Evolutionary conservation across 2,888 invertebrate species (phyloP), one percentile per base, ranked within the genome.

Genomic region (Andrena flavipes): DNA sequence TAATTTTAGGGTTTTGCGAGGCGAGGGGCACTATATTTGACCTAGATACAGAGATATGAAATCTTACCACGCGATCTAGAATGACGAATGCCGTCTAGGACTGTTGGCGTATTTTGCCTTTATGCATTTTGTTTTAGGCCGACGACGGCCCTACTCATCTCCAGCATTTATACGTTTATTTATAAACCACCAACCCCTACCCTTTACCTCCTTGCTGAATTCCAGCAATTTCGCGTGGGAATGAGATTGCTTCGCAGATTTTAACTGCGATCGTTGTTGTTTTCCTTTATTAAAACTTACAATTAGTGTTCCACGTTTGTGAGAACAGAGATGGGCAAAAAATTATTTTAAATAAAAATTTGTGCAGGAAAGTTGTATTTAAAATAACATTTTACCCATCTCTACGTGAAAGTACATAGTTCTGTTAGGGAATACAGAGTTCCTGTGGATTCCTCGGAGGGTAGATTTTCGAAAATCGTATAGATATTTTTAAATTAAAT

Each of bases 31-130:
- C 13, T 51, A 68, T 71, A 62, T 63, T 49, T 72, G 82, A 81
- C 81, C 82, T 26, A 81, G 68, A 84, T 82, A 72, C 59, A 35
- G 54, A 10, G 60, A 80, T 82, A 79, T 76, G 78, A 71, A 76
- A 82, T 84, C 62, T 79, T 65, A 51, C 74, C 70, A 60, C 20
- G 51, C 35, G 71, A 82, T 78, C 71, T 75, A 67, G 70, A 49
- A 8, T 71, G 82, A 73, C 60, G 42, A 69, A 79, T 65, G 65
- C 63, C 30, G 79, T 67, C 75, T 82, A 71, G 48, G 29, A 70
- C 8, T 23, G 0, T 62, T 35, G 13, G 65, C 67, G 48, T 62
- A 70, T 65, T 72, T 76, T n/a, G 56, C 51, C 23, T 62, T 65
- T 68, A 26, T 35, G 33, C 16, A 51, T 80, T 82, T 82, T 76